Conservation (phyloP, 1,140 invertebrate species). For the Papilio glaucus region DNA sequence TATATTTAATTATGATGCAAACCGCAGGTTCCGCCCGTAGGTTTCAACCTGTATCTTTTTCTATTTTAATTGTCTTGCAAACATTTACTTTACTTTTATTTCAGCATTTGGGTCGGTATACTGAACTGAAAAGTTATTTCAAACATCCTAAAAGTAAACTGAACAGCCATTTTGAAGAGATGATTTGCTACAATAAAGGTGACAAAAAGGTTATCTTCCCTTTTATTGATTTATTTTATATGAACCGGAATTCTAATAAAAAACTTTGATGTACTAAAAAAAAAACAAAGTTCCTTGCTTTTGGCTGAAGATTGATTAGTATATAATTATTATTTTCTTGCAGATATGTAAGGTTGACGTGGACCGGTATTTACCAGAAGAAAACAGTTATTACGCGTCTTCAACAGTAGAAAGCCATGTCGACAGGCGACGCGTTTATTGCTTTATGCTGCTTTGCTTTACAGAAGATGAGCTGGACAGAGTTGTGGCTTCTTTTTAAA, state of each 20-base stretch:
- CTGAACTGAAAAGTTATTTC: slow-evolving; percentile 66
- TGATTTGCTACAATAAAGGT: slow-evolving; percentile 59
- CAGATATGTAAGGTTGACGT: slow-evolving; percentile 64
- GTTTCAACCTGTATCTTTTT: too few species aligned
- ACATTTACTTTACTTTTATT: slow-evolving; percentile 36
- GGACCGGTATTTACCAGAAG: slow-evolving; percentile 60
- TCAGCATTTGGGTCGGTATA: slow-evolving; percentile 71
- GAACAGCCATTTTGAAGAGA: slow-evolving; percentile 72
- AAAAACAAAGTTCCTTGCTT: too few species aligned
- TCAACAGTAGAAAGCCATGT: slow-evolving; percentile 49
- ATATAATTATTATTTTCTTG: slow-evolving; percentile 31
- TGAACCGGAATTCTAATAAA: not conserved
- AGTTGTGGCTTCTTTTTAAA: slow-evolving; percentile 66
- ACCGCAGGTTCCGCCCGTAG: too few species aligned
- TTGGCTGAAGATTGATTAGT: too few species aligned
- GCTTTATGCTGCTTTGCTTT: slow-evolving; percentile 70
- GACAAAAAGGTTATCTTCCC: slow-evolving; percentile 58
- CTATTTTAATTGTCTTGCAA: too few species aligned
- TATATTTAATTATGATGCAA: too few species aligned
- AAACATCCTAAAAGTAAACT: slow-evolving; percentile 58
- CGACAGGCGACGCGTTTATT: slow-evolving; percentile 66
- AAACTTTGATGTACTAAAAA: not conserved
- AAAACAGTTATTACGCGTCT: slow-evolving; percentile 60
- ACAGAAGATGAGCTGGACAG: slow-evolving; percentile 72
- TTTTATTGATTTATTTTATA: slow-evolving; percentile 3